Conservation (phyloP, 2,113 vertebrate genomes). For the Montifringilla adamsi region DNA sequence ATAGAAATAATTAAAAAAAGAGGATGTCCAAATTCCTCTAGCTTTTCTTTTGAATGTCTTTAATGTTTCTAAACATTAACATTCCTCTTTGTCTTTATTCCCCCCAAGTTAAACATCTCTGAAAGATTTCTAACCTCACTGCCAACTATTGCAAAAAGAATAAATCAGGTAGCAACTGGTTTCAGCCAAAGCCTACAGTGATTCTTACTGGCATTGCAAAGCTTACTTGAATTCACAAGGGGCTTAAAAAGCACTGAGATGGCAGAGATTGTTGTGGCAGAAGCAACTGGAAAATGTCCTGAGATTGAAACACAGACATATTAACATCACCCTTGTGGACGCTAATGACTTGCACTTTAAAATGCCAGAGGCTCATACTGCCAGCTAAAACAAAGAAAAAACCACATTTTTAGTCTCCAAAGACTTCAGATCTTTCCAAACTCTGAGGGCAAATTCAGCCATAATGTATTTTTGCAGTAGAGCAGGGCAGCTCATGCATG, state of each 20-base stretch:
- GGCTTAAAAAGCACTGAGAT: slow-evolving; percentile 76
- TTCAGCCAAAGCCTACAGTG: slow-evolving; percentile 64
- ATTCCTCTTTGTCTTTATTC: background rate
- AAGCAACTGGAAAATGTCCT: slow-evolving; percentile 83
- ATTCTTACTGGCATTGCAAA: slow-evolving; percentile 71
- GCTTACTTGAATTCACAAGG: slow-evolving; percentile 74
- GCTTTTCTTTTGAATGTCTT: background rate
- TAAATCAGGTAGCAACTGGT: slow-evolving; percentile 63
- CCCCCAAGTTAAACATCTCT: background rate
- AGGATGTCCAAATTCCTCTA: background rate
- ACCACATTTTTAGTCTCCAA: slow-evolving; percentile 77
- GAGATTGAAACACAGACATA: slow-evolving; percentile 84
- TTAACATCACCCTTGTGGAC: slow-evolving; percentile 79
- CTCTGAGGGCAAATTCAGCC: slow-evolving; percentile 76
- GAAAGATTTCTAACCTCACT: slow-evolving; percentile 37
- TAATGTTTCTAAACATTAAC: background rate
- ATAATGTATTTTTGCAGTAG: slow-evolving; percentile 73
- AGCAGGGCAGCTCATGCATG: slow-evolving; percentile 70
- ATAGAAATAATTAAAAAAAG: background rate
- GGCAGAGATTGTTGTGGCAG: slow-evolving; percentile 84
- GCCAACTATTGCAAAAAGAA: slow-evolving; percentile 42
- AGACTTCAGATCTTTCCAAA: slow-evolving; percentile 82
- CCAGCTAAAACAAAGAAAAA: slow-evolving; percentile 81
- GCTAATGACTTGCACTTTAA: slow-evolving; percentile 83
- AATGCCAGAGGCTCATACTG: slow-evolving; percentile 80